phyloP scores from a whole-genome alignment of 2,797 vertebrate species.

The Loris lydekkerianus region DNA sequence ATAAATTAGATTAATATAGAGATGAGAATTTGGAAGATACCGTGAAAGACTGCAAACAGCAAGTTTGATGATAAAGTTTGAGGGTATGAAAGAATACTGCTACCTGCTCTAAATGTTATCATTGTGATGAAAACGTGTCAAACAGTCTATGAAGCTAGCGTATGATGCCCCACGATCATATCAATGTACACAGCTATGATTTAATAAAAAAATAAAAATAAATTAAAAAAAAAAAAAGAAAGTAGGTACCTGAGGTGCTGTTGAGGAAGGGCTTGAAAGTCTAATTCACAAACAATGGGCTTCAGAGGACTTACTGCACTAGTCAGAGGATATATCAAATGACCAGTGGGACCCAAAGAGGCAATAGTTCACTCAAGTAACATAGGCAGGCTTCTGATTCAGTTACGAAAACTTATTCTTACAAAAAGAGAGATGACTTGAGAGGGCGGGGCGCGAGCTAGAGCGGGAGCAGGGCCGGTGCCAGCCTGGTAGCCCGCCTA shows the following conservation, averaged over 20 bases:
- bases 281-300: background rate
- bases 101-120: too few relatives aligned
- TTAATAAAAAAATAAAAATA: too few relatives aligned
- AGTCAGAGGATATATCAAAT: too few relatives aligned
- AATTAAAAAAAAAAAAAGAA: background rate
- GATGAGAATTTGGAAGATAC: background rate
- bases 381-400: background rate
- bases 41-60: background rate
- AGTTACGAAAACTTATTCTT: background rate
- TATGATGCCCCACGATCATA: too few relatives aligned
- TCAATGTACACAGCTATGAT: too few relatives aligned
- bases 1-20: background rate
- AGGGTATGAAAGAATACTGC: too few relatives aligned
- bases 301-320: background rate
- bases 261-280: background rate
- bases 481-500: constrained; percentile 43
- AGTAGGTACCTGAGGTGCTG: background rate
- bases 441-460: background rate
- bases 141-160: too few relatives aligned
- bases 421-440: background rate
- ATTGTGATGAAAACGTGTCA: too few relatives aligned
- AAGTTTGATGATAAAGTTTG: background rate
- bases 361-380: background rate
- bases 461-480: constrained; percentile 53
- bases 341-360: background rate